Evolutionary conservation across 2,113 vertebrate species (phyloP).

Genomic region (Cinclus cinclus): DNA sequence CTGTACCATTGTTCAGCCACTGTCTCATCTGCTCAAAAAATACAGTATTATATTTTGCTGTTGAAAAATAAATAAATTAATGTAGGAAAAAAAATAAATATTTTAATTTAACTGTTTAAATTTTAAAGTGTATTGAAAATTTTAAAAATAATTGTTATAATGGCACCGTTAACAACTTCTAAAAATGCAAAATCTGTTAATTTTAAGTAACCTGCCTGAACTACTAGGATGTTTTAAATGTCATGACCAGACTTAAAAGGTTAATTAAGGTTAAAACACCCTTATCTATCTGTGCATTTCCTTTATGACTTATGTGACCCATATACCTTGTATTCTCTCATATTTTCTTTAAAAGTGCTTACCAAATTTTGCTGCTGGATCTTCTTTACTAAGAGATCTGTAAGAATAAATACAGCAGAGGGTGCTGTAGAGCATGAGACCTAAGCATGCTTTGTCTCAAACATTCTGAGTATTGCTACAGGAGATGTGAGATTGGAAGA

Average conservation of each 20-base stretch:
- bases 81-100: not conserved
- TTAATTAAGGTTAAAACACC: not conserved
- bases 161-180: not conserved
- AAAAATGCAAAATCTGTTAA: not conserved
- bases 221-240: not conserved
- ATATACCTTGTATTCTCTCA: not conserved
- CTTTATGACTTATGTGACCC: not conserved
- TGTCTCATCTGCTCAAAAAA: not conserved
- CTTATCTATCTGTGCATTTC: not conserved
- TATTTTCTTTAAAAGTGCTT: not conserved
- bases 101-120: not conserved
- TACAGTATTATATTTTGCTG: not conserved
- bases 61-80: not conserved
- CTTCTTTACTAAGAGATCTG: not conserved
- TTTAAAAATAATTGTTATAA: not conserved
- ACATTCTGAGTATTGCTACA: not conserved
- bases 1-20: not conserved
- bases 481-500: not conserved
- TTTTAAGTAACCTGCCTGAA: not conserved
- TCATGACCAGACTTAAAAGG: not conserved
- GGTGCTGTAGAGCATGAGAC: accelerated
- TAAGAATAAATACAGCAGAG: not conserved
- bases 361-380: not conserved
- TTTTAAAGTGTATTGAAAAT: not conserved
- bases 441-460: not conserved